These are phyloP conservation scores for Palythoa grandiflora DNA, from an alignment of 92 coral and sea anemone genomes.

Conservation along the genomic window DNA sequence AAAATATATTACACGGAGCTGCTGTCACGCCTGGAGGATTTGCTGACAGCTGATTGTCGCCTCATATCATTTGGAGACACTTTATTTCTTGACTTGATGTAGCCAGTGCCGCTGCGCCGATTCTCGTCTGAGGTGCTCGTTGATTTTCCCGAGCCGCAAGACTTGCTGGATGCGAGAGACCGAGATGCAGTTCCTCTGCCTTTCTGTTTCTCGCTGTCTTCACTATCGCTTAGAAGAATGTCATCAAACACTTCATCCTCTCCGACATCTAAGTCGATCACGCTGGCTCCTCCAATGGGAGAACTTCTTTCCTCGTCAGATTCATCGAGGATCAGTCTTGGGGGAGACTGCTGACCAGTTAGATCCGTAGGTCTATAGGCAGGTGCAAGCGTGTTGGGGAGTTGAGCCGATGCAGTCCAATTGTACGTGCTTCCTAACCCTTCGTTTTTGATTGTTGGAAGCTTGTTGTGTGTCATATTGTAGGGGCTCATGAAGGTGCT, in stretches of 20 bases:
- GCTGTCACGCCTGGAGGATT: too few species aligned
- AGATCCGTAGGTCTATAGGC: slow-evolving; percentile 76
- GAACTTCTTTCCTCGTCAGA: slow-evolving; percentile 51
- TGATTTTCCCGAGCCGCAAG: background rate
- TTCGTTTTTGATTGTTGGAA: slow-evolving; percentile 62
- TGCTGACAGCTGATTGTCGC: too few species aligned
- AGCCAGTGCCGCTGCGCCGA: too few species aligned
- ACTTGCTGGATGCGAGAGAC: slow-evolving; percentile 32
- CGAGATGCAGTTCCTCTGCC: slow-evolving; percentile 31
- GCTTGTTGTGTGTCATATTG: slow-evolving; percentile 58
- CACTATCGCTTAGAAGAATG: slow-evolving; percentile 83
- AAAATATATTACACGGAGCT: too few species aligned
- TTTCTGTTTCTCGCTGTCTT: slow-evolving; percentile 46
- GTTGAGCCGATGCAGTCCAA: slow-evolving; percentile 74
- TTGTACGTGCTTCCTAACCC: slow-evolving; percentile 60
- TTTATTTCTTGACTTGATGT: too few species aligned
- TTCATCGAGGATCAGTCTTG: slow-evolving; percentile 82
- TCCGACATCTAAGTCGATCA: slow-evolving; percentile 67
- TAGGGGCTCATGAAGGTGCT: slow-evolving; percentile 45
- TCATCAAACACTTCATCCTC: slow-evolving; percentile 76
- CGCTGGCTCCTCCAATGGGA: slow-evolving; percentile 58
- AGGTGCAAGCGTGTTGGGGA: slow-evolving; percentile 77
- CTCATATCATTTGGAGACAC: too few species aligned
- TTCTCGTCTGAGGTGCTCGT: too few species aligned
- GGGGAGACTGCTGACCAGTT: slow-evolving; percentile 75